phyloP scores from a whole-genome alignment of 2,113 vertebrate species.

The Arenaria interpres region DNA sequence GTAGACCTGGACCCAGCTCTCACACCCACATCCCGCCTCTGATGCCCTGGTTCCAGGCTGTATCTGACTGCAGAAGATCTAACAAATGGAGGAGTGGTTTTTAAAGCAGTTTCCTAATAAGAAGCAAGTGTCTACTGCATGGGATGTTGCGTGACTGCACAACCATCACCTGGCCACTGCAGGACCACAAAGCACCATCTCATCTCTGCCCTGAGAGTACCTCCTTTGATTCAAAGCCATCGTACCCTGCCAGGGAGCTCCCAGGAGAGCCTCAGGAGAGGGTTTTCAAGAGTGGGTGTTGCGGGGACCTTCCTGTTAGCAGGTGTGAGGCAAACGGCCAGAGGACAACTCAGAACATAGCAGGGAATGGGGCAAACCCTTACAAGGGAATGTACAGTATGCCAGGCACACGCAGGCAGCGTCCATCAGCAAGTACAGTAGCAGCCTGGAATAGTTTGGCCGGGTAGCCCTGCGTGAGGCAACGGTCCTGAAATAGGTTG shows the following conservation, averaged over 20 bases:
- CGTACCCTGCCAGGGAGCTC: background rate
- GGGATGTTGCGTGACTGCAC: background rate
- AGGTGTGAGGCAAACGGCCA: constrained; percentile 57
- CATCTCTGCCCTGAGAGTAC: background rate
- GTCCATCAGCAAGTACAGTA: constrained; percentile 54
- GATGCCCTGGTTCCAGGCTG: background rate
- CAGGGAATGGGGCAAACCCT: constrained; percentile 57
- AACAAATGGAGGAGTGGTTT: background rate
- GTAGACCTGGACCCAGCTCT: background rate
- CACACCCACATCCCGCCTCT: background rate
- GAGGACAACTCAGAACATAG: background rate
- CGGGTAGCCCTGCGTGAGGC: background rate
- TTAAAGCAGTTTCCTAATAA: background rate
- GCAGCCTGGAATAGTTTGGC: constrained; percentile 65
- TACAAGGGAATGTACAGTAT: constrained; percentile 71
- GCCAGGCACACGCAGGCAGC: background rate
- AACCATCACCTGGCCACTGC: accelerated
- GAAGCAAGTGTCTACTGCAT: background rate
- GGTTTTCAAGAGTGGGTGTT: background rate
- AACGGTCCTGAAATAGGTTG: constrained; percentile 48
- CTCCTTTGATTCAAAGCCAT: background rate
- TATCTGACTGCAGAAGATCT: background rate
- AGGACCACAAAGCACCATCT: background rate
- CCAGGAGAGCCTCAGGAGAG: background rate
- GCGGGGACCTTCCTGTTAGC: background rate